Base-by-base conservation (phyloP, 2,797 vertebrate genomes). In the Sebastes matsubarae region DNA sequence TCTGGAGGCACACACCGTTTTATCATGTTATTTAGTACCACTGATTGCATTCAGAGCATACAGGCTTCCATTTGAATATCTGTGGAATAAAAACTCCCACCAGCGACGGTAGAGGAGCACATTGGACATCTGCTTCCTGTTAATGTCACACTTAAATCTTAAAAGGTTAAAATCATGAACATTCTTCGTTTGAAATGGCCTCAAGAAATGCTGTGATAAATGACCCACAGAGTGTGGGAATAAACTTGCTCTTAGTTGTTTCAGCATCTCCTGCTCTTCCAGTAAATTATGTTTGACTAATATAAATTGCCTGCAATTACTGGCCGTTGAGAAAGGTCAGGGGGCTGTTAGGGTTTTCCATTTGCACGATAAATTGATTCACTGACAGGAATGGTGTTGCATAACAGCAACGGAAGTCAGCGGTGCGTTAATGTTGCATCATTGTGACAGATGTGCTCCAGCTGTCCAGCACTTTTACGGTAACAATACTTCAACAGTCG, bases 251-350 rank as follows among this genome's bases (percentile, higher is more conserved):
- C 70, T 75, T 42, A 34, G 86, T 54, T 82, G 79, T 82, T 82
- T 42, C 55, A 60, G 70, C 70, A 57, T 84, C 52, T 65, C 2
- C 6, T 76, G 78, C 72, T 58, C 66, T 85, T 84, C 81, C 60
- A 70, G 81, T 83, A 84, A 93, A 89, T 87, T 58, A 59, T 85
- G 70, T 88, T 91, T 87, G 83, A 84, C 81, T 79, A 84, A 81
- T 82, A 83, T 73, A 91, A 90, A 90, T 79, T 88, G 81, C 75
- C 80, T 76, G 72, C 67, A 85, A 88, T 94, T 89, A 92, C 79
- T 87, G 84, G 81, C 84, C 79, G 82, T 77, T 72, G 77, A 76
- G 75, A 80, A 82, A 81, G 82, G 85, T 86, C 87, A 85, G 59
- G 25, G 46, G 79, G 76, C 88, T 89, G 72, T 79, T 76, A 50